These are phyloP conservation scores for Corythornis madagascariensis DNA, from an alignment of 2,113 vertebrate species.

Conservation along the genomic window DNA sequence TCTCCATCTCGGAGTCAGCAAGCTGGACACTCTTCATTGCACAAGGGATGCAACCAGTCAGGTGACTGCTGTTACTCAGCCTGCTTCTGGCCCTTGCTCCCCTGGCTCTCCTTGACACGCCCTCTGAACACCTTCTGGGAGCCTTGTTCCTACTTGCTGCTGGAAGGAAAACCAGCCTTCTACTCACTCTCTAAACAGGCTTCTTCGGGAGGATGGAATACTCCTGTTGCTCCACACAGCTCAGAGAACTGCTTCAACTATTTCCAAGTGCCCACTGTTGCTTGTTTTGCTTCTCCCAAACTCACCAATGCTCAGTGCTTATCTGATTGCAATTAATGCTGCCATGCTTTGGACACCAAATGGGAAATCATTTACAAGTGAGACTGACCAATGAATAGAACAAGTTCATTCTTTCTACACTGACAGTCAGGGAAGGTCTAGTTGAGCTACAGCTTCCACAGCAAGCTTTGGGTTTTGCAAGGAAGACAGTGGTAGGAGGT, in stretches of 20 bases:
- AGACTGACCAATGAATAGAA: neutral
- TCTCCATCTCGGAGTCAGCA: constrained; percentile 27
- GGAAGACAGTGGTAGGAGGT: neutral
- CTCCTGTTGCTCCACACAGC: neutral
- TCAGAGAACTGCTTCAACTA: neutral
- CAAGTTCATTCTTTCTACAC: neutral
- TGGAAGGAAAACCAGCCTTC: neutral
- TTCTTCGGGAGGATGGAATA: neutral
- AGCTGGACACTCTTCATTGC: neutral
- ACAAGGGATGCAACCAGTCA: constrained; percentile 6
- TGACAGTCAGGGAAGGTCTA: neutral
- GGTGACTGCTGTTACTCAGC: constrained; percentile 49
- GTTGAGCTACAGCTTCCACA: neutral
- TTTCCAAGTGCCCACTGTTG: neutral
- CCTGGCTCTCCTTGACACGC: constrained; percentile 41
- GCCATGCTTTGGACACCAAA: neutral
- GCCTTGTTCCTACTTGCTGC: constrained; percentile 54
- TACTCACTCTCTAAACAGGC: neutral
- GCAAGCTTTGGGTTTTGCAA: neutral
- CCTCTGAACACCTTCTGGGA: constrained; percentile 36
- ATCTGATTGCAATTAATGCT: neutral
- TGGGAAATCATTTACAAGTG: neutral
- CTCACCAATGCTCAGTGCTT: neutral
- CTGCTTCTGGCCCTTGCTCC: neutral
- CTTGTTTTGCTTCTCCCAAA: neutral